A percentile compares a stretch with the other conserved stretches of the same genome.
phyloP scores from a whole-genome alignment of 2,888 invertebrate genomes.

The Zootermopsis nevadensis region DNA sequence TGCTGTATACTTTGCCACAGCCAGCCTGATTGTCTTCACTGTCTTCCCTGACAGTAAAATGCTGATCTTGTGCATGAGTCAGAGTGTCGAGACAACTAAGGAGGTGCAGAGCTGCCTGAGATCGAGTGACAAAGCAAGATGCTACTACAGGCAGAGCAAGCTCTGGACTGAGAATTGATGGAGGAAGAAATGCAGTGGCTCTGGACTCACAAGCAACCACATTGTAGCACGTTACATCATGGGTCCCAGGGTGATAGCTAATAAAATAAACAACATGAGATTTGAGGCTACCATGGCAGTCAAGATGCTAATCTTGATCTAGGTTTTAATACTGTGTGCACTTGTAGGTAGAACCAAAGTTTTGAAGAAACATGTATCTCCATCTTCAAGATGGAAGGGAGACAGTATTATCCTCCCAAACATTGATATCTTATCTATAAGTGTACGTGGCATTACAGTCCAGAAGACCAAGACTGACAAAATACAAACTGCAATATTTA shows the following conservation, averaged over 20 bases:
- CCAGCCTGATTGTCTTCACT: slow-evolving; percentile 65
- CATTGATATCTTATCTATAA: no score
- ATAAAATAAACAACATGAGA: background rate
- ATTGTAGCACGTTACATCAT: slow-evolving; percentile 82
- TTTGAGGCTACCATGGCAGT: no score
- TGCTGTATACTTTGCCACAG: slow-evolving; percentile 73
- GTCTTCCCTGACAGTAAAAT: slow-evolving; percentile 67
- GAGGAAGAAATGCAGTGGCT: slow-evolving; percentile 38
- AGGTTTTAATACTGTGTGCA: no score
- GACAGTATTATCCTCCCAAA: no score
- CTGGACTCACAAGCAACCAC: slow-evolving; percentile 81
- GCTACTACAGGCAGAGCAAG: slow-evolving; percentile 81
- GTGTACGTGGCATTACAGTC: no score
- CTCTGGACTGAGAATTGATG: slow-evolving; percentile 75
- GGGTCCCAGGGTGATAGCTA: slow-evolving; percentile 68
- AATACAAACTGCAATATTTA: no score
- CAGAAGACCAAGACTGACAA: no score
- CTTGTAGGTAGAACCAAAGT: no score
- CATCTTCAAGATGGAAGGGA: no score
- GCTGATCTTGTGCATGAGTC: slow-evolving; percentile 81
- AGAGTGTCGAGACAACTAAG: slow-evolving; percentile 91
- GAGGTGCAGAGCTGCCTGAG: slow-evolving; percentile 91
- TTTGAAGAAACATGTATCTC: no score
- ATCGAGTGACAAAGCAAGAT: slow-evolving; percentile 78
- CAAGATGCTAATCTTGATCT: no score